Conservation (phyloP, 2,113 vertebrate species). For the Hoplias malabaricus region DNA sequence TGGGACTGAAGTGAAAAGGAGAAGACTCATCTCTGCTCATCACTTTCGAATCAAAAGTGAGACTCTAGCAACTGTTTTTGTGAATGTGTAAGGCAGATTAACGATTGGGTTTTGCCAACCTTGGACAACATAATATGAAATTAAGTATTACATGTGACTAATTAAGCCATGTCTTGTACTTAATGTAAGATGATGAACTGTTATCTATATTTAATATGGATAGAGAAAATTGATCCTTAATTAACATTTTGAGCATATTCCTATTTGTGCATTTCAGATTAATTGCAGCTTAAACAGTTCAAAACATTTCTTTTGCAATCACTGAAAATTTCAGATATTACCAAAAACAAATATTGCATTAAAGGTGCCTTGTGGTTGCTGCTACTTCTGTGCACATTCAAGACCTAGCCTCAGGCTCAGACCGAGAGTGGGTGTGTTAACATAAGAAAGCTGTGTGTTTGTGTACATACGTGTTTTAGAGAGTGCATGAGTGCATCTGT, state of each 20-base stretch:
- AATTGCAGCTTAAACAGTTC: not conserved
- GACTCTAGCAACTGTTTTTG: not conserved
- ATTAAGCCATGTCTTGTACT: too few species aligned
- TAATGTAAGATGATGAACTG: not conserved
- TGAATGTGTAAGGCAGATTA: not conserved
- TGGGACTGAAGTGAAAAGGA: conserved; percentile 38
- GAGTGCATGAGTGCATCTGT: conserved; percentile 65
- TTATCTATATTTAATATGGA: not conserved
- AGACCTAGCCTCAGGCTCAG: not conserved
- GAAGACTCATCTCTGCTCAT: conserved; percentile 21
- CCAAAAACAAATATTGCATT: not conserved
- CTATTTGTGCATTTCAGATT: not conserved
- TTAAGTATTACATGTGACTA: not conserved
- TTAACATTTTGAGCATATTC: not conserved
- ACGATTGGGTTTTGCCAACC: not conserved
- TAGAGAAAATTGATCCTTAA: not conserved
- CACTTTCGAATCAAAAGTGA: conserved; percentile 25
- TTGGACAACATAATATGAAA: not conserved
- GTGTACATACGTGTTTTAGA: not conserved
- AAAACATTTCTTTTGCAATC: not conserved
- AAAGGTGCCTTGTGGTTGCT: not conserved
- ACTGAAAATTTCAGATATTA: not conserved
- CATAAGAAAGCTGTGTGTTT: conserved; percentile 27
- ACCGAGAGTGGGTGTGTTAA: conserved; percentile 6
- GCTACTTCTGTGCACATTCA: not conserved